Percentiles rank a stretch among this genome's conserved stretches.
These are phyloP conservation scores for Centrocercus urophasianus DNA, from an alignment of 2,113 vertebrate genomes.

Conservation along the genomic window DNA sequence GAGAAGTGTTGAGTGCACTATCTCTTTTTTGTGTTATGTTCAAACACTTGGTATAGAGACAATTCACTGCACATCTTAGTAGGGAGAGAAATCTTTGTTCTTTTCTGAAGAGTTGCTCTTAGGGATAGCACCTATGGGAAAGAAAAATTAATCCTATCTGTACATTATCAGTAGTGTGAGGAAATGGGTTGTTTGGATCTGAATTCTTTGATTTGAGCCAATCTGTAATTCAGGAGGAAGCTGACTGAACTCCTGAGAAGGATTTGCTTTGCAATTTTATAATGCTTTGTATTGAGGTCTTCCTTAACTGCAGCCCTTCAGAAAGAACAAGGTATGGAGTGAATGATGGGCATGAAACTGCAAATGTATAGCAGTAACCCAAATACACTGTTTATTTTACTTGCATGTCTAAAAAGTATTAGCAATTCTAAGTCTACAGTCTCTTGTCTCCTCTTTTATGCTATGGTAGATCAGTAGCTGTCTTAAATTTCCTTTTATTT, in stretches of 20 bases:
- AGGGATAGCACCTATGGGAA: not conserved
- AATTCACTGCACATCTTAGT: not conserved
- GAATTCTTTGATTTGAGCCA: not conserved
- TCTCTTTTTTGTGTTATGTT: not conserved
- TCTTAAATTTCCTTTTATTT: not conserved
- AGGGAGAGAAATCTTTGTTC: not conserved
- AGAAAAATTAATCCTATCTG: not conserved
- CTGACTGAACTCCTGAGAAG: not conserved
- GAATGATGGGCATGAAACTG: not conserved
- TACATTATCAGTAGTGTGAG: not conserved
- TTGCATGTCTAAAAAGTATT: not conserved
- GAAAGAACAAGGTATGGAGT: not conserved
- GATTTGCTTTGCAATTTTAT: not conserved
- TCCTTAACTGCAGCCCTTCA: not conserved
- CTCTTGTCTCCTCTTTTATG: not conserved
- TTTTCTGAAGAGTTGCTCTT: not conserved
- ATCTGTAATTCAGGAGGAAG: not conserved
- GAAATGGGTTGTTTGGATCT: not conserved
- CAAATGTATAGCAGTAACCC: not conserved
- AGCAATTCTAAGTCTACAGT: not conserved
- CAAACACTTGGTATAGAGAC: not conserved
- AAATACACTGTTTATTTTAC: not conserved
- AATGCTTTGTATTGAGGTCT: not conserved
- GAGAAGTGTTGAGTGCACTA: not conserved
- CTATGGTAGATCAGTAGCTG: not conserved